Conservation (phyloP, 2,113 vertebrate species). For the Callopanchax toddi region DNA sequence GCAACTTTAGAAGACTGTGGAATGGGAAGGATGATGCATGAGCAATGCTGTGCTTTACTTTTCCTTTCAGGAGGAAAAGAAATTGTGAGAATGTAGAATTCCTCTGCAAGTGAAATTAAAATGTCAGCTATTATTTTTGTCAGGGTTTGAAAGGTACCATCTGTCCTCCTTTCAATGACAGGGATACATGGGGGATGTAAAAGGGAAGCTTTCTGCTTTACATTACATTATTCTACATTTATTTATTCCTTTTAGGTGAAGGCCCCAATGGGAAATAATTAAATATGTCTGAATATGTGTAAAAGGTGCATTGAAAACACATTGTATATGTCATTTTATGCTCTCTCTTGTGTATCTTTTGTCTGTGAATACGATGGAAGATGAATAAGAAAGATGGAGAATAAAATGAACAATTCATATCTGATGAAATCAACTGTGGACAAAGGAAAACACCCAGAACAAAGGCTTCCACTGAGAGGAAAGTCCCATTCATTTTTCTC, state of each 20-base stretch:
- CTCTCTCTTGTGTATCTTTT: slow-evolving; percentile 7
- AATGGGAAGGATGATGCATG: slow-evolving; percentile 15
- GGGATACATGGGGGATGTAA: slow-evolving; percentile 24
- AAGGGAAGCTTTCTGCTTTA: neutral
- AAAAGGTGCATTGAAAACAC: neutral
- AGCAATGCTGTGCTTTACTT: slow-evolving; percentile 1
- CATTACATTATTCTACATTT: neutral
- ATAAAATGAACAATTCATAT: neutral
- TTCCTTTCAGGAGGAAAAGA: slow-evolving; percentile 12
- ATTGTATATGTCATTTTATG: neutral
- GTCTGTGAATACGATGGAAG: neutral
- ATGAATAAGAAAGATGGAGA: neutral
- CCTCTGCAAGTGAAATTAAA: slow-evolving; percentile 29
- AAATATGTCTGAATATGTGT: slow-evolving; percentile 9
- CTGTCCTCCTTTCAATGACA: slow-evolving; percentile 17
- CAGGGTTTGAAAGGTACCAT: slow-evolving; percentile 5
- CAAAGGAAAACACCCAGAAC: slow-evolving; percentile 45
- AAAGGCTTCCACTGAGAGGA: slow-evolving; percentile 53
- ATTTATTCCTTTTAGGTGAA: slow-evolving; percentile 5
- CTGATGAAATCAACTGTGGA: slow-evolving; percentile 11
- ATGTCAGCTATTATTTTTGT: slow-evolving; percentile 41
- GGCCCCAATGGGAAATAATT: slow-evolving; percentile 2
- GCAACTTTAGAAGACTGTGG: slow-evolving; percentile 15
- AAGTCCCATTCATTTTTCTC: slow-evolving; percentile 64
- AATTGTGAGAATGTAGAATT: slow-evolving; percentile 18